Evolutionary conservation across 2,797 vertebrate species (phyloP), one percentile per base, ranked within the genome.

Genomic region (Sparidentex hasta): DNA sequence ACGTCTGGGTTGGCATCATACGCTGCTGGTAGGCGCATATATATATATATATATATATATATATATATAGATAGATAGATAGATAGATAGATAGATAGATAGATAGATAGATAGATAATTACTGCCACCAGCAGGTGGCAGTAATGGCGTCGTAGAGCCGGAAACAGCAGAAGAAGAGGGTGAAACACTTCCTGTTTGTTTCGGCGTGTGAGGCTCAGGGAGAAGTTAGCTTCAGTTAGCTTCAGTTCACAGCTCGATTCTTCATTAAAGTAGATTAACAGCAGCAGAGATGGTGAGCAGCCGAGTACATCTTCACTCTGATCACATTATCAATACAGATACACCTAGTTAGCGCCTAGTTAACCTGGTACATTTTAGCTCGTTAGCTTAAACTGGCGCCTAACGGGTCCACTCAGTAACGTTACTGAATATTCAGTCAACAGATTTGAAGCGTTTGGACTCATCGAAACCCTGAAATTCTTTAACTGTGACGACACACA

Each of bases 271-370:
- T 16, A 4, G 6, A 23, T 13, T 1, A 23, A 48, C 17, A 17
- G 0, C 68, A 11, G 43, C 74, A 21, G 27, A 79, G 20, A 86
- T 86, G 84, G 84, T 84, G 20, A 84, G 82, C 4, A 38, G 20
- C 46, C 1, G 1, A 51, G 11, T 43, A 9, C 8, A 11, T 2
- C 11, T 9, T 16, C 18, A 51, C 7, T 23, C 44, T 18, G 58
- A 48, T 25, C 50, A n/a, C 3, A 5, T 4, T 6, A 17, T 29
- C 17, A 14, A 44, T 7, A 20, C 9, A 1, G 0, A 50, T 2
- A 1, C 41, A 11, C 52, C 5, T 18, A 9, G 63, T 47, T 54
- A 71, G 55, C 71, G 16, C 23, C n/a, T n/a, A n/a, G 70, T 47
- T 77, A 50, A 18, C 27, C 21, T 14, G 16, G 12, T 5, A 29